A percentile compares a stretch with the other conserved stretches of the same genome.
These are phyloP conservation scores for Selenia dentaria DNA, from an alignment of 2,888 invertebrate species.

Conservation along the genomic window DNA sequence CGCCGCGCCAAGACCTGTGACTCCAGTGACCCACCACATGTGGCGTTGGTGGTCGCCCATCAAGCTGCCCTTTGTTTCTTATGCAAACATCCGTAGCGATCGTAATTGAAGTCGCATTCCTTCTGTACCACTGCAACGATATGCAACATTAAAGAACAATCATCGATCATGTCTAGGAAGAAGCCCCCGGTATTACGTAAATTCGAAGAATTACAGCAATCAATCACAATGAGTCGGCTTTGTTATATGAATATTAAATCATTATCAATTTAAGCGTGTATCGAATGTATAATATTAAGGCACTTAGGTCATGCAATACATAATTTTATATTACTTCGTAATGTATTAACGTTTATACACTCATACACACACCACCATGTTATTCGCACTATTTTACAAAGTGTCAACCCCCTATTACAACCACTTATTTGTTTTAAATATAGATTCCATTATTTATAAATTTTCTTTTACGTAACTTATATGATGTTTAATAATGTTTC, in stretches of 20 bases:
- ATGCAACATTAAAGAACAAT: slow-evolving; percentile 16
- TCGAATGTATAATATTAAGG: slow-evolving; percentile 58
- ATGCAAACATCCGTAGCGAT: slow-evolving; percentile 37
- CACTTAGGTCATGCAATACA: too few relatives aligned
- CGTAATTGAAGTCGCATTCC: slow-evolving; percentile 27
- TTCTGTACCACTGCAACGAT: not conserved
- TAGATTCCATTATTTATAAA: too few relatives aligned
- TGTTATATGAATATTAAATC: slow-evolving; percentile 58
- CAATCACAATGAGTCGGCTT: slow-evolving; percentile 66
- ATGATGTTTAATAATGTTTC: too few relatives aligned
- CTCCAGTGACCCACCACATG: slow-evolving; percentile 63
- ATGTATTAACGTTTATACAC: too few relatives aligned
- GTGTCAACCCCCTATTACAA: too few relatives aligned
- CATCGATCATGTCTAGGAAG: slow-evolving; percentile 12
- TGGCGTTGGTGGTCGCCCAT: slow-evolving; percentile 55
- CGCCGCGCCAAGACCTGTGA: slow-evolving; percentile 50
- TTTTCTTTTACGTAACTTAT: too few relatives aligned
- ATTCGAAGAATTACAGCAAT: slow-evolving; percentile 52
- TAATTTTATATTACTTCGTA: too few relatives aligned
- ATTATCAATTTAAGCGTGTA: slow-evolving; percentile 60
- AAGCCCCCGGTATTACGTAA: slow-evolving; percentile 49
- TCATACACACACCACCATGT: too few relatives aligned
- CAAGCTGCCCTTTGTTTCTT: slow-evolving; percentile 51
- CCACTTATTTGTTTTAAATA: too few relatives aligned
- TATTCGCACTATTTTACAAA: too few relatives aligned